Base-by-base conservation (phyloP, 2,888 invertebrate species). In the Mesodorylaimus sp. region DNA sequence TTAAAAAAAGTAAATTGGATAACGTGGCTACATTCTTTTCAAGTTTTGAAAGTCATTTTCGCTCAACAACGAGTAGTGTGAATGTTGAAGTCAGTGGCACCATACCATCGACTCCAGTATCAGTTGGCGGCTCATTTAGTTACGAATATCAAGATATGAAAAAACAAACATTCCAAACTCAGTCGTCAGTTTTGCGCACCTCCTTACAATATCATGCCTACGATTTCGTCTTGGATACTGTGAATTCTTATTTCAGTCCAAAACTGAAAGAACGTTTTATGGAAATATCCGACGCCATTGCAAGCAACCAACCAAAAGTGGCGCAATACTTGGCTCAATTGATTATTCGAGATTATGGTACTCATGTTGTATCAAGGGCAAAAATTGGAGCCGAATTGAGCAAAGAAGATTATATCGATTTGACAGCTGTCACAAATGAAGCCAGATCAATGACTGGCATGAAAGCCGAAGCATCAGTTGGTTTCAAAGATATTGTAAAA, bases 341-440 rank as follows among this genome's bases (percentile, higher is more conserved):
- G 45, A 23, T 45, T 5, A 7, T 45, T 19, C 45, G 45, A 7
- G 45, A 45, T 25, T 45, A 25, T 25, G 45, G 45, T 5, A 45
- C 45, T 45, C 45, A 45, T 25, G 25, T 45, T 3, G 25, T 45
- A 3, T 24, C 45, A 7, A 23, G 45, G 16, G 25, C 26, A n/a
- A 26, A 45, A 5, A 26, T 26, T 19, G 45, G 45, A 7, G 23
- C 45, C 3, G 10, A 7, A n/a, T 23, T 45, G 5, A 25, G 7
- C 26, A 23, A 45, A 25, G 25, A 45, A 45, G 45, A 45, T 26
- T 45, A 45, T n/a, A 26, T 45, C 5, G 45, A 45, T 26, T 5
- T n/a, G 7, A 5, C 7, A 5, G 7, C 16, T 23, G 21, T 45
- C 7, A 21, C 23, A n/a, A 45, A 23, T 21, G 45, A 5, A 25